A percentile compares a stretch with the other conserved stretches of the same genome.
These are phyloP conservation scores for Styela clava DNA, from an alignment of 23 tunicate species.

Conservation along the genomic window DNA sequence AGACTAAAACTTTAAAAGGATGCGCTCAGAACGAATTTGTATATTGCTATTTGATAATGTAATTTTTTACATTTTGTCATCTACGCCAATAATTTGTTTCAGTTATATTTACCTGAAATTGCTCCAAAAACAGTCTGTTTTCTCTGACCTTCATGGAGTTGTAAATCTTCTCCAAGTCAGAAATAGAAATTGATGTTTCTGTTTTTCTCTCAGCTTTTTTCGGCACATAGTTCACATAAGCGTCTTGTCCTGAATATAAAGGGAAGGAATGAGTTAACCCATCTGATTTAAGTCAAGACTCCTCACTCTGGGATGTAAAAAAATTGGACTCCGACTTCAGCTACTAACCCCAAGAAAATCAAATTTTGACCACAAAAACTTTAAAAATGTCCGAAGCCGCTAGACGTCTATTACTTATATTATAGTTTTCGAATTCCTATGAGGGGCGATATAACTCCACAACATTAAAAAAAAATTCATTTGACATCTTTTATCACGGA, in stretches of 20 bases:
- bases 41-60: neutral
- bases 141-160: neutral
- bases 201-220: neutral
- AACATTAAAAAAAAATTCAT: too few species aligned
- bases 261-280: neutral
- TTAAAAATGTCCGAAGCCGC: too few species aligned
- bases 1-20: too few species aligned
- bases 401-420: too few species aligned
- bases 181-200: neutral
- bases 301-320: neutral
- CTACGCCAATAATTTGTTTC: neutral
- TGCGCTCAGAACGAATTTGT: too few species aligned
- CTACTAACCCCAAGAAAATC: too few species aligned
- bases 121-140: neutral
- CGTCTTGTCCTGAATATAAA: neutral
- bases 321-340: too few species aligned
- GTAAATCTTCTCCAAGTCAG: neutral
- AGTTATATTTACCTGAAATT: neutral
- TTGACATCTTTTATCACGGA: too few species aligned
- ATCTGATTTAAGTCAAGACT: too few species aligned
- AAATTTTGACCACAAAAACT: neutral
- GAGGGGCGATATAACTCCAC: too few species aligned
- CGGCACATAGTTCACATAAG: neutral
- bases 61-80: neutral
- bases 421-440: too few species aligned